These are phyloP conservation scores for Coecobrya sp. DNA, from an alignment of 2,888 invertebrate genomes.

Conservation along the genomic window DNA sequence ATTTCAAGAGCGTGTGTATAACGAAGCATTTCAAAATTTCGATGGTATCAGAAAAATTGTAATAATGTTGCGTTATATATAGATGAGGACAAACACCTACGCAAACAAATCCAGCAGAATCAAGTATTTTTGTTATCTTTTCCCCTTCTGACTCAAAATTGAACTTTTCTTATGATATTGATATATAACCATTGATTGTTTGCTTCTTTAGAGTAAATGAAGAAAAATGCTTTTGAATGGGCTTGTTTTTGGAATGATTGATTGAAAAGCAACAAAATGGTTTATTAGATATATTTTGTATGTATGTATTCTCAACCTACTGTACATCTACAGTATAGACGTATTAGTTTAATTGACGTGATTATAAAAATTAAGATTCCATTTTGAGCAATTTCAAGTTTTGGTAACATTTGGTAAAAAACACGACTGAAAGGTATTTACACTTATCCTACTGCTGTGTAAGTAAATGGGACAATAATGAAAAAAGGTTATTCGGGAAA, in stretches of 20 bases:
- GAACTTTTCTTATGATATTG: slow-evolving; percentile 2
- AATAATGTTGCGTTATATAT: slow-evolving; percentile 42
- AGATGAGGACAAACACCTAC: slow-evolving; percentile 46
- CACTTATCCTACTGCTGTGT: background rate
- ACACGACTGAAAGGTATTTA: background rate
- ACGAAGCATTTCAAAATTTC: background rate
- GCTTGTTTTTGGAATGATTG: background rate
- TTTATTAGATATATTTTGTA: background rate
- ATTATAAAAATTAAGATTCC: no score
- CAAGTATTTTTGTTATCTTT: slow-evolving; percentile 55
- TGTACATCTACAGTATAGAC: no score
- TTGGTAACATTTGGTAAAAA: background rate
- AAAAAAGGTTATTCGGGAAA: background rate
- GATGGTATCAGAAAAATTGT: slow-evolving; percentile 7
- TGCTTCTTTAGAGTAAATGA: background rate
- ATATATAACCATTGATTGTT: background rate
- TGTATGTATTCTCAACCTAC: no score
- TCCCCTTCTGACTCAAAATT: slow-evolving; percentile 12
- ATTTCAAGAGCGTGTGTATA: background rate
- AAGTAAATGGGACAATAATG: background rate
- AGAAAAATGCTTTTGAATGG: background rate
- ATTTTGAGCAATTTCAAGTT: no score
- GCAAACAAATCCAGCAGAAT: slow-evolving; percentile 51
- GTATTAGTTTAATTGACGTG: no score
- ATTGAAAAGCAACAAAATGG: background rate